These are phyloP conservation scores for Pseudochirops corinnae DNA, from an alignment of 2,797 vertebrate species.

Conservation along the genomic window DNA sequence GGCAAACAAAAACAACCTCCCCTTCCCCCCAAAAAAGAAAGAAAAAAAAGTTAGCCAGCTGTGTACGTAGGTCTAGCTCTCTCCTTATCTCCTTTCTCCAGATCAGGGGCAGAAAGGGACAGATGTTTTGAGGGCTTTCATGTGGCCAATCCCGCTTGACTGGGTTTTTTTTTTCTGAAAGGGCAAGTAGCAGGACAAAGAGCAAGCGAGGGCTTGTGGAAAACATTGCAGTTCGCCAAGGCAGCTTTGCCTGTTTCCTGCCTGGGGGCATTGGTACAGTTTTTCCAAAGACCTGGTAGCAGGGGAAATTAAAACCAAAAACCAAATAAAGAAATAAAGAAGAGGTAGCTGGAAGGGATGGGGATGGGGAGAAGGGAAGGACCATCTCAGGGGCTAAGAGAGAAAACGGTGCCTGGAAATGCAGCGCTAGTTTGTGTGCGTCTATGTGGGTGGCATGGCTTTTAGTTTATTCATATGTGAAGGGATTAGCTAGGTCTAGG, in stretches of 20 bases:
- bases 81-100: not conserved
- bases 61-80: slow-evolving; percentile 37
- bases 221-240: slow-evolving; percentile 1
- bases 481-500: not conserved
- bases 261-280: slow-evolving; percentile 23
- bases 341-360: slow-evolving; percentile 42
- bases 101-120: slow-evolving; percentile 30
- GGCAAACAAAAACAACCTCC: not conserved
- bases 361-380: not conserved
- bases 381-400: not conserved
- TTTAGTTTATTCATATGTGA: not conserved
- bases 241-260: slow-evolving; percentile 4
- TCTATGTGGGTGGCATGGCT: slow-evolving; percentile 19
- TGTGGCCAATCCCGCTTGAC: slow-evolving; percentile 52
- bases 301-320: not conserved
- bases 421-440: slow-evolving; percentile 51
- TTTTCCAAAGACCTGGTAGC: slow-evolving; percentile 6
- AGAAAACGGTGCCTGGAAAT: slow-evolving; percentile 45
- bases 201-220: slow-evolving; percentile 52
- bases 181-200: slow-evolving; percentile 75
- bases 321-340: not conserved
- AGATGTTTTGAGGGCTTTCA: slow-evolving; percentile 66
- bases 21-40: not conserved
- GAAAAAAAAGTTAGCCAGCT: not conserved
- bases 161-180: slow-evolving; percentile 52